Conservation (phyloP, 2,797 vertebrate species). For the Capromys pilorides region DNA sequence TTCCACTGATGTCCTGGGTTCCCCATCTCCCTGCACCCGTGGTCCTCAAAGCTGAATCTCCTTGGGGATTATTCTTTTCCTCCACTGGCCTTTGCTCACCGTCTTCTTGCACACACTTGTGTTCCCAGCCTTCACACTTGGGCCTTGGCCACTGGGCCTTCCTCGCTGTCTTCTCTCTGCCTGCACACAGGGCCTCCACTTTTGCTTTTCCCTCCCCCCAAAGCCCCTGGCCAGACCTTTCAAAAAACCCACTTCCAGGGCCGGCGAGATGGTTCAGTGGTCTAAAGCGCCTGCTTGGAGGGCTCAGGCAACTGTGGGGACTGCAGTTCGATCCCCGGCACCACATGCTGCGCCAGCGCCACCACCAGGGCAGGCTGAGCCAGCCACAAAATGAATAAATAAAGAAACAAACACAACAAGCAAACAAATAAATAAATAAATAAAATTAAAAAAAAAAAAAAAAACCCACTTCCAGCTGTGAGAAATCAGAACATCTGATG, state of each 20-base stretch:
- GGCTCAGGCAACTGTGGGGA: too few species aligned
- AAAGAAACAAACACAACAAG: too few species aligned
- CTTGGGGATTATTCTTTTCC: neutral
- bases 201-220: neutral
- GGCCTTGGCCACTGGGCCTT: neutral
- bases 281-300: too few species aligned
- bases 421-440: too few species aligned
- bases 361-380: too few species aligned
- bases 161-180: neutral
- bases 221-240: neutral
- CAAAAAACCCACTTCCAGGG: neutral
- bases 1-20: neutral
- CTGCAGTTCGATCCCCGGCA: too few species aligned
- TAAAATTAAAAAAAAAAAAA: too few species aligned
- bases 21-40: neutral
- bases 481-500: neutral
- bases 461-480: neutral
- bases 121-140: neutral
- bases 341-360: too few species aligned
- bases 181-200: neutral
- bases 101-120: neutral
- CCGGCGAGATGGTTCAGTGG: too few species aligned
- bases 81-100: neutral
- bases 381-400: too few species aligned
- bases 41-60: neutral